These are phyloP conservation scores for Paratilapia polleni DNA, from an alignment of 2,113 vertebrate species.

Conservation along the genomic window DNA sequence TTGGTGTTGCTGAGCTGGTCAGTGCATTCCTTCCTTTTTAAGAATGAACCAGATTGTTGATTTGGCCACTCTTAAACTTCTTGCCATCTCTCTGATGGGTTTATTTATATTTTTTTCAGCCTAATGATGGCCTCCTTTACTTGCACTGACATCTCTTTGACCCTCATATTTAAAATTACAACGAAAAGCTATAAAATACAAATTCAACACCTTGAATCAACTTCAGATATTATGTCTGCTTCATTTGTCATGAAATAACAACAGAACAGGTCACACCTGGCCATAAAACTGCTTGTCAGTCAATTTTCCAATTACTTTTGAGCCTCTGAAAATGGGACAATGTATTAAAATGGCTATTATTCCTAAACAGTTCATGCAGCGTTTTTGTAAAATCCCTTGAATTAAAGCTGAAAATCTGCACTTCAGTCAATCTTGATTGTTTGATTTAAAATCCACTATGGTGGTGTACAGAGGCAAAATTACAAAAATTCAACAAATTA, in stretches of 20 bases:
- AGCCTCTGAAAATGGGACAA: background rate
- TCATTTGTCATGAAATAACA: slow-evolving; percentile 1
- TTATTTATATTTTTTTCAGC: slow-evolving; percentile 1
- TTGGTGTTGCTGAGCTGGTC: too few relatives aligned
- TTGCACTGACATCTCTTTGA: too few relatives aligned
- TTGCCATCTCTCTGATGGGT: background rate
- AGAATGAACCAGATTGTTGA: background rate
- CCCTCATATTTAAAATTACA: background rate
- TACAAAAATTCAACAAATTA: background rate
- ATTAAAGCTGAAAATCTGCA: background rate
- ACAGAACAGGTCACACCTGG: background rate
- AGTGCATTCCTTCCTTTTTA: too few relatives aligned
- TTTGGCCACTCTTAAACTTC: background rate
- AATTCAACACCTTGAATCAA: background rate
- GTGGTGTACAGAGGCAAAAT: background rate
- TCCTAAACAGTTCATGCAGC: background rate
- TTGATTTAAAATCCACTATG: background rate
- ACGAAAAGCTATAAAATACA: background rate
- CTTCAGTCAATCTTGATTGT: background rate
- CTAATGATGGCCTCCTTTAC: background rate
- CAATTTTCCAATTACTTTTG: background rate
- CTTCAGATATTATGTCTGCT: slow-evolving; percentile 1
- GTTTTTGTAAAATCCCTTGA: background rate
- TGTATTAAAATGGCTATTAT: background rate
- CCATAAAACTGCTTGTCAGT: background rate